These are phyloP conservation scores for Apodemia mormo DNA, from an alignment of 2,888 invertebrate genomes.

Conservation along the genomic window DNA sequence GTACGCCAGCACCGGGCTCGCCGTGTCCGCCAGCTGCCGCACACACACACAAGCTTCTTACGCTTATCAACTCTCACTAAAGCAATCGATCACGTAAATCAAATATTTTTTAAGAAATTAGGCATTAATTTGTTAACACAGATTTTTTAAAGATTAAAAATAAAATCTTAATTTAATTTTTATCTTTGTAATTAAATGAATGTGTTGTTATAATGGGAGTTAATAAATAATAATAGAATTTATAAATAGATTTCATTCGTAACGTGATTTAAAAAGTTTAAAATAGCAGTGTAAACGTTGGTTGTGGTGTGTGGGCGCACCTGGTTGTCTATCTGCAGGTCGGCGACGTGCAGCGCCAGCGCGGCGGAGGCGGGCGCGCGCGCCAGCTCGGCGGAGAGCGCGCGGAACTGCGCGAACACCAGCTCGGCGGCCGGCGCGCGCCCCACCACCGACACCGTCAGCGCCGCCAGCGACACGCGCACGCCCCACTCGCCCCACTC, in stretches of 20 bases:
- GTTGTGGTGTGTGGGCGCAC: slow-evolving; percentile 41
- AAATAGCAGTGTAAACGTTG: no score
- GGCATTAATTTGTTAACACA: no score
- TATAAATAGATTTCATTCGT: no score
- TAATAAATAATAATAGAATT: no score
- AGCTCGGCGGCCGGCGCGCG: slow-evolving; percentile 90
- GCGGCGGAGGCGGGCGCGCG: slow-evolving; percentile 76
- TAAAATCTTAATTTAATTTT: no score
- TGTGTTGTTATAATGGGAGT: no score
- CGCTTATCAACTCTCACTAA: no score
- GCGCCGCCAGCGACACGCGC: slow-evolving; percentile 82
- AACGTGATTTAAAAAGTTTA: no score
- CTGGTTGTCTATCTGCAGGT: slow-evolving; percentile 94
- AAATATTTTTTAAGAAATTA: no score
- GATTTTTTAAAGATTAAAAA: no score
- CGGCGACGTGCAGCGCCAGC: slow-evolving; percentile 87
- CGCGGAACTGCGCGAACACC: slow-evolving; percentile 86
- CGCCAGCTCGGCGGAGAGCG: slow-evolving; percentile 84
- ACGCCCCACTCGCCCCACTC: slow-evolving; percentile 82
- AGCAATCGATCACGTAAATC: no score
- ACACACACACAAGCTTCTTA: neutral
- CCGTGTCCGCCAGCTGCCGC: slow-evolving; percentile 89
- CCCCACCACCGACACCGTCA: slow-evolving; percentile 90
- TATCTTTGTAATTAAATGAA: no score
- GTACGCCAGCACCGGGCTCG: slow-evolving; percentile 92